Percentiles rank a stretch among this genome's conserved stretches.
Evolutionary conservation across 2,888 invertebrate genomes (phyloP).

Genomic region (Aleiodes alternator): DNA sequence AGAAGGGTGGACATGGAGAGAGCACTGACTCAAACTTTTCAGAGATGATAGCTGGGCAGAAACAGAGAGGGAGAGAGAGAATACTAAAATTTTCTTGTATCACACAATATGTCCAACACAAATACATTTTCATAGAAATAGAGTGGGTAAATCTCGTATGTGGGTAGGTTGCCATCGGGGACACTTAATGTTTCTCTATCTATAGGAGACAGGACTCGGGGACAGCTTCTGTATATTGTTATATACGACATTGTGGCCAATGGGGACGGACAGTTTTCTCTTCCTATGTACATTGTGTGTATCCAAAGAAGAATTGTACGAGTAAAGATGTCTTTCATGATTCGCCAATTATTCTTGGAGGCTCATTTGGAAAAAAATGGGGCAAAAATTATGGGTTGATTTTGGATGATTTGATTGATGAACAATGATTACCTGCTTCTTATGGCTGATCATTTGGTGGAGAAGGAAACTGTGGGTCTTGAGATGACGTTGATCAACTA

Average conservation of each 20-base stretch:
- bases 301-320: slow-evolving; percentile 22
- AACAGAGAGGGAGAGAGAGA: neutral
- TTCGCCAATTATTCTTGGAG: slow-evolving; percentile 69
- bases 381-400: slow-evolving; percentile 51
- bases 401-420: slow-evolving; percentile 60
- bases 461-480: slow-evolving; percentile 32
- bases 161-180: slow-evolving; percentile 58
- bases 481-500: slow-evolving; percentile 16
- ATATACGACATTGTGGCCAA: slow-evolving; percentile 72
- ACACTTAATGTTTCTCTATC: slow-evolving; percentile 74
- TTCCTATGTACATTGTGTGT: slow-evolving; percentile 46
- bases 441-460: slow-evolving; percentile 68
- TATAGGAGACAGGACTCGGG: slow-evolving; percentile 68
- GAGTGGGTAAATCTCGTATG: slow-evolving; percentile 52
- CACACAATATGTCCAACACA: slow-evolving; percentile 2
- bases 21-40: slow-evolving; percentile 44
- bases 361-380: slow-evolving; percentile 72
- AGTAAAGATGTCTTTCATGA: slow-evolving; percentile 66
- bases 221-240: slow-evolving; percentile 71
- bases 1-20: slow-evolving; percentile 63
- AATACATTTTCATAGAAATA: slow-evolving; percentile 36
- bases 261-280: slow-evolving; percentile 47
- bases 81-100: neutral
- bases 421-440: slow-evolving; percentile 72
- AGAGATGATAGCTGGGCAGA: slow-evolving; percentile 25